phyloP scores from a whole-genome alignment of 2,113 vertebrate genomes.

The Dipodomys ordii region DNA sequence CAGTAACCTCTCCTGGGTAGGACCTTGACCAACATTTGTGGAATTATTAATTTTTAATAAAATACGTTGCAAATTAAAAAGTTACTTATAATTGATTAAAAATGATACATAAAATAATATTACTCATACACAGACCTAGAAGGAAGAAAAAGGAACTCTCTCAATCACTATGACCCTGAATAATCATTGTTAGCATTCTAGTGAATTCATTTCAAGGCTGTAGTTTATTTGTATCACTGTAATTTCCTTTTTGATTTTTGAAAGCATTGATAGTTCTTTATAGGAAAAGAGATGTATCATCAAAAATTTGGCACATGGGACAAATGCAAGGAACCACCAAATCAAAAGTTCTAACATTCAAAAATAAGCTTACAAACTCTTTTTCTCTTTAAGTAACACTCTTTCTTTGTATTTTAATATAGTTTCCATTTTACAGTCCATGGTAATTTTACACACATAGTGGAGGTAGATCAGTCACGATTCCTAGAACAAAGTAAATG shows the following conservation, averaged over 20 bases:
- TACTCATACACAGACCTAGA: not conserved
- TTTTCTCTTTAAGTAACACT: not conserved
- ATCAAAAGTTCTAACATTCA: slow-evolving; percentile 36
- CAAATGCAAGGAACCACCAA: slow-evolving; percentile 34
- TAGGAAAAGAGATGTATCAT: not conserved
- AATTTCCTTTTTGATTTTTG: not conserved
- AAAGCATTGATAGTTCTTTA: slow-evolving; percentile 20
- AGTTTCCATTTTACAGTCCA: not conserved
- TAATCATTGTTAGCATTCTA: slow-evolving; percentile 16
- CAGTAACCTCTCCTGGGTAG: not conserved
- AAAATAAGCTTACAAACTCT: slow-evolving; percentile 33
- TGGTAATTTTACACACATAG: slow-evolving; percentile 11
- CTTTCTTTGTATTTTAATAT: slow-evolving; percentile 46
- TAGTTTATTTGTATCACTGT: slow-evolving; percentile 11
- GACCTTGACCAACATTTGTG: not conserved
- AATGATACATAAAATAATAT: not conserved
- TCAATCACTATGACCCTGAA: not conserved
- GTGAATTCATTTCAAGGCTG: not conserved
- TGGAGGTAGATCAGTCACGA: slow-evolving; percentile 9
- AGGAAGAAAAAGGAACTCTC: not conserved
- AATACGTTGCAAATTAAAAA: slow-evolving; percentile 19
- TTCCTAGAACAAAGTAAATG: slow-evolving; percentile 43
- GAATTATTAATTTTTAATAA: not conserved
- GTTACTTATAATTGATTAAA: not conserved
- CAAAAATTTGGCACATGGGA: not conserved